phyloP scores from a whole-genome alignment of 1,140 invertebrate genomes.

The Heliconius eleuchia region DNA sequence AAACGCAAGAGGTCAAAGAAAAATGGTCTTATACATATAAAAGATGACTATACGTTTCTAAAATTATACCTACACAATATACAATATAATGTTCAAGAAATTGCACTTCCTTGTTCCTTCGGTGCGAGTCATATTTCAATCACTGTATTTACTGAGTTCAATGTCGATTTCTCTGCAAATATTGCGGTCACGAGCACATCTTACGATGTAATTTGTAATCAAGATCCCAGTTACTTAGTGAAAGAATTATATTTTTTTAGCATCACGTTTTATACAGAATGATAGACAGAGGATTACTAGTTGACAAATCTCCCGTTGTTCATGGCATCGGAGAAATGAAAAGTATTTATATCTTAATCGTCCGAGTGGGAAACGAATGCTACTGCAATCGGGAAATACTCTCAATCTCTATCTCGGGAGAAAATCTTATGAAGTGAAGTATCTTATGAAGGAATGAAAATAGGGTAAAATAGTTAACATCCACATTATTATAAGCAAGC shows the following conservation, averaged over 20 bases:
- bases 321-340: no score
- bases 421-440: no score
- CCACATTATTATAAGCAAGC: no score
- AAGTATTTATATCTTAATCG: no score
- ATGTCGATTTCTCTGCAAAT: constrained; percentile 31
- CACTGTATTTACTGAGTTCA: constrained; percentile 3
- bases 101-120: constrained; percentile 7
- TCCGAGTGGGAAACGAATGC: no score
- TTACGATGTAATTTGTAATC: constrained; percentile 3
- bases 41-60: neutral
- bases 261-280: no score
- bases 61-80: constrained; percentile 3
- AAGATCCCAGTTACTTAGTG: neutral
- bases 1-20: neutral
- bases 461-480: no score
- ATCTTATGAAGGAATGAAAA: no score
- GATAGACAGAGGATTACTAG: neutral
- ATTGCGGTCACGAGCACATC: constrained; percentile 17
- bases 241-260: no score
- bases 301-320: no score
- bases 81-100: neutral
- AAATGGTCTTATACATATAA: neutral
- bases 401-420: no score
- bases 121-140: neutral
- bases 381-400: no score